Evolutionary conservation across 2,113 vertebrate species (phyloP), one percentile per base, ranked within the genome.

Genomic region (Entelurus aequoreus): DNA sequence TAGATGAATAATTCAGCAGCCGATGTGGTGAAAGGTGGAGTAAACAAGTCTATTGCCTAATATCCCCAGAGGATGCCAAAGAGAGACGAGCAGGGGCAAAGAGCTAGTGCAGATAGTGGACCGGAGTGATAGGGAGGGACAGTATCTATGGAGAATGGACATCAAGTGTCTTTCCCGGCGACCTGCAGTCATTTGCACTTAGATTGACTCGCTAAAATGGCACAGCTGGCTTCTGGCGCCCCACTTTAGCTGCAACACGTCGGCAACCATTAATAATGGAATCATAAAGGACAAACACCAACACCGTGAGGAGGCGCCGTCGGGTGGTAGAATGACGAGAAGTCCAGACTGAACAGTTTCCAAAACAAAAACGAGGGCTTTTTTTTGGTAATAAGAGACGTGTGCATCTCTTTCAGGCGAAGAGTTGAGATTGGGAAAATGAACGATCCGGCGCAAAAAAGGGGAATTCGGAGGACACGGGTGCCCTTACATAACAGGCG

Each of bases 41-140:
- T 91, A 91, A 90, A 90, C 90, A 90, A 89, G 90, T 90, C 89
- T 90, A 90, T 90, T 89, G 87, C 84, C 84, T 90, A 88, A 91
- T 89, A 89, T 91, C 90, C 88, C 87, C 59, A 81, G 89, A 88
- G 90, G 82, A 85, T 78, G 85, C 75, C 84, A 84, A 82, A 80
- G 79, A 87, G 78, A 74, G 77, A 75, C 48, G 36, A 64, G 75
- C 6, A 48, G 57, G 62, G 71, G 74, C 77, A 81, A 64, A 73
- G 78, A 85, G 72, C 68, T 66, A 71, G 81, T 75, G 69, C 68
- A 75, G 83, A 85, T 81, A 83, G 65, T 65, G 64, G 50, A 69
- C 74, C 56, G 69, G 58, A 76, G 80, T 62, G 65, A 68, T 54
- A 54, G 59, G 63, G 72, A 67, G 50, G 70, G 67, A 71, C 68